These are phyloP conservation scores for Clytia hemisphaerica DNA, from an alignment of 30 jellyfish, hydroid and myxozoan species.

Conservation along the genomic window DNA sequence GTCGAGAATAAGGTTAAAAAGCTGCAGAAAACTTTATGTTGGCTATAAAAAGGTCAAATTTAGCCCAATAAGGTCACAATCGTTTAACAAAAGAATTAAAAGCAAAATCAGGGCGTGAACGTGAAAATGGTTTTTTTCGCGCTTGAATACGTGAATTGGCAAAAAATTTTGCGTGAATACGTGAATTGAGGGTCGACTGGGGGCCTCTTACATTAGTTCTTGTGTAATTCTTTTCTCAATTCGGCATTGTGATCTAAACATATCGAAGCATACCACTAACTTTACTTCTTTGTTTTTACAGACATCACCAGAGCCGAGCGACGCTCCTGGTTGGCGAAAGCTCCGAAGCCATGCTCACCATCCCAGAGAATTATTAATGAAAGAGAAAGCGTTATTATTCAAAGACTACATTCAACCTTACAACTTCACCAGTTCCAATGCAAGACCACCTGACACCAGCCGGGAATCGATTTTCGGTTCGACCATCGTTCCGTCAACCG, in stretches of 20 bases:
- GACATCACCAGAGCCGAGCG: slow-evolving; percentile 81
- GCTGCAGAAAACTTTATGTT: too few species aligned
- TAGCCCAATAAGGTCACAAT: too few species aligned
- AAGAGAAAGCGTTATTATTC: slow-evolving; percentile 85
- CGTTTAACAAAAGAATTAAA: too few species aligned
- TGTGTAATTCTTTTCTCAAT: not conserved
- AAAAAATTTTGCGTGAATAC: too few species aligned
- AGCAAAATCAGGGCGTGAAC: too few species aligned
- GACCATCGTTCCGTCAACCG: slow-evolving; percentile 44
- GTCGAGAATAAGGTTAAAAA: too few species aligned
- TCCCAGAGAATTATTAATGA: slow-evolving; percentile 60
- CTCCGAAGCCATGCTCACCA: slow-evolving; percentile 88
- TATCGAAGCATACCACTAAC: not conserved
- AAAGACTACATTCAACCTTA: slow-evolving; percentile 94
- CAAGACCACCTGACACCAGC: slow-evolving; percentile 83
- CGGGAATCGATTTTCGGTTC: slow-evolving; percentile 87
- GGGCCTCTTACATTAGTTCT: not conserved
- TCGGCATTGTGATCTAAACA: not conserved
- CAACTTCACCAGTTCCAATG: slow-evolving; percentile 52
- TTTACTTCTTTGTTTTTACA: not conserved
- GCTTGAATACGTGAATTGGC: too few species aligned
- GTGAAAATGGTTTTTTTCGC: too few species aligned
- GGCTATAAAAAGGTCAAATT: too few species aligned
- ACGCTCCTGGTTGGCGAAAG: slow-evolving; percentile 97
- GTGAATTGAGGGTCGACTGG: too few species aligned